A percentile compares a stretch with the other conserved stretches of the same genome.
These are phyloP conservation scores for Platichthys flesus DNA, from an alignment of 2,113 vertebrate genomes.

Conservation along the genomic window DNA sequence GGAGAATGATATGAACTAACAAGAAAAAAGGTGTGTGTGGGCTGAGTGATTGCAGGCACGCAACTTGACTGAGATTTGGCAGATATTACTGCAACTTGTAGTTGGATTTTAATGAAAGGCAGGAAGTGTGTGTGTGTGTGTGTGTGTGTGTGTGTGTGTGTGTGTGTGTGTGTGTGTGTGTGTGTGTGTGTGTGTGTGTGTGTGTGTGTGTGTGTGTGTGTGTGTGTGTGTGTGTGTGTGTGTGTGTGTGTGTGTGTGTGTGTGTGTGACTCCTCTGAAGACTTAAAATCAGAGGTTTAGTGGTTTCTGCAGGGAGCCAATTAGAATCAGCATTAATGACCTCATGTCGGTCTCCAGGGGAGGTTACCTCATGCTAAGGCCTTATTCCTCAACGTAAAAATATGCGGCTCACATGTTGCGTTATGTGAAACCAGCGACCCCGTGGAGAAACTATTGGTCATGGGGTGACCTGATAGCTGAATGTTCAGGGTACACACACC, in stretches of 20 bases:
- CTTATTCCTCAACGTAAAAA: slow-evolving; percentile 67
- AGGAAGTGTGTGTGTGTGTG: slow-evolving; percentile 4
- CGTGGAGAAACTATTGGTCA: slow-evolving; percentile 10
- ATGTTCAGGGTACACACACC: background rate
- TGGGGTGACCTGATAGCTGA: background rate
- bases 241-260: background rate
- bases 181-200: background rate
- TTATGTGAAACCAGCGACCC: slow-evolving; percentile 44
- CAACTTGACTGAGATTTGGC: slow-evolving; percentile 44
- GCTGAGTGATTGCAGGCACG: slow-evolving; percentile 38
- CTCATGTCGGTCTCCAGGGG: slow-evolving; percentile 64
- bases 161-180: slow-evolving; percentile 6
- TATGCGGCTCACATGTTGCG: slow-evolving; percentile 52
- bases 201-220: background rate
- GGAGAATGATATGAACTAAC: slow-evolving; percentile 14
- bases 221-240: background rate
- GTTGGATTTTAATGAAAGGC: slow-evolving; percentile 62
- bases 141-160: background rate
- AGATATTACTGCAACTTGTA: slow-evolving; percentile 32
- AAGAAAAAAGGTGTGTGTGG: background rate
- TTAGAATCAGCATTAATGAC: slow-evolving; percentile 47
- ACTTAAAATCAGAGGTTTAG: slow-evolving; percentile 45
- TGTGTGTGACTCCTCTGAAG: slow-evolving; percentile 13
- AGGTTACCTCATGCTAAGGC: slow-evolving; percentile 65
- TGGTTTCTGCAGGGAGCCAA: slow-evolving; percentile 36